Evolutionary conservation across 1,140 invertebrate species (phyloP).

Genomic region (Apocrypta bakeri): DNA sequence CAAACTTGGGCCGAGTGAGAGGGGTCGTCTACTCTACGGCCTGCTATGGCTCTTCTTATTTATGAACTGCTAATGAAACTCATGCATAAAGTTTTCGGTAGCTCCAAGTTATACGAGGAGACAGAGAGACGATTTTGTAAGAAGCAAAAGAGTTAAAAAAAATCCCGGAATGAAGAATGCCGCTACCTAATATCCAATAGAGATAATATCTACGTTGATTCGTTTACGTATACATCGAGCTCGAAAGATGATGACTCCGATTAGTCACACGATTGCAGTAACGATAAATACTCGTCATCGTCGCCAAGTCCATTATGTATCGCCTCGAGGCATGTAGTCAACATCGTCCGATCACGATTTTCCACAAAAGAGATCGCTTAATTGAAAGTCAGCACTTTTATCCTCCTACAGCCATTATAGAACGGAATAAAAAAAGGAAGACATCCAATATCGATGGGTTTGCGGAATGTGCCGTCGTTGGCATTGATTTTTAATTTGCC

Average conservation of each 20-base stretch:
- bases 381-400: constrained; percentile 33
- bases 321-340: neutral
- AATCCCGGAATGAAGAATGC: neutral
- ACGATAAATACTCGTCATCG: neutral
- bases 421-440: neutral
- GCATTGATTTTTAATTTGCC: constrained; percentile 43
- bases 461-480: too few species aligned
- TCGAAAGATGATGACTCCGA: neutral
- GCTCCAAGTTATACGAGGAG: constrained; percentile 10
- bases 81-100: constrained; percentile 44
- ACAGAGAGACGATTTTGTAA: neutral
- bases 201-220: neutral
- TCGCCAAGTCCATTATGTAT: too few species aligned
- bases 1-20: constrained; percentile 31
- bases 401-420: too few species aligned
- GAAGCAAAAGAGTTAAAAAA: neutral
- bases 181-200: neutral
- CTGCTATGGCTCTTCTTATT: constrained; percentile 34
- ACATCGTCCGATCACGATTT: constrained; percentile 23
- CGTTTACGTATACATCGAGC: neutral
- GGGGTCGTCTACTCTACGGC: neutral
- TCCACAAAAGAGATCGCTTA: constrained; percentile 41
- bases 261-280: neutral
- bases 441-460: constrained; percentile 12
- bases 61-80: constrained; percentile 48